Evolutionary conservation across 1,140 invertebrate genomes (phyloP).

Genomic region (Papilio glaucus): DNA sequence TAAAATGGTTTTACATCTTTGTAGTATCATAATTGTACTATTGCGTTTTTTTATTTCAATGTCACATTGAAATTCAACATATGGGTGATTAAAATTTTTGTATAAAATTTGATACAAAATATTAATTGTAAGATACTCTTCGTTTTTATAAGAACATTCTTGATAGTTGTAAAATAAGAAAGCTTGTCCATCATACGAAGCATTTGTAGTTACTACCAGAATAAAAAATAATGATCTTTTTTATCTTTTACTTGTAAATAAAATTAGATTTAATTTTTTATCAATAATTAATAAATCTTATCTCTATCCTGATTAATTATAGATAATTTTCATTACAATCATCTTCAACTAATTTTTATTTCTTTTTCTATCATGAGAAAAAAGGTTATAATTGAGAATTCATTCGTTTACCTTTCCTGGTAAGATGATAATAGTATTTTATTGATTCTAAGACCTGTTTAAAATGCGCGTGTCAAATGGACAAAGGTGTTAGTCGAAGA

Average conservation of each 20-base stretch:
- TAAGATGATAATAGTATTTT: no score
- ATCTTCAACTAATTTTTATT: background rate
- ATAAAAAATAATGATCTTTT: no score
- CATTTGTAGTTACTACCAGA: background rate
- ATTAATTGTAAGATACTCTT: background rate
- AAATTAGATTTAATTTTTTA: background rate
- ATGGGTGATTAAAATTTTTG: no score
- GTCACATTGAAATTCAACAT: no score
- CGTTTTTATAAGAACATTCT: background rate
- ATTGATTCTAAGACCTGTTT: no score
- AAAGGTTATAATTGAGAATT: background rate
- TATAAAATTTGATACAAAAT: no score
- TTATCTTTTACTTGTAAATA: background rate
- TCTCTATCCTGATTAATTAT: background rate
- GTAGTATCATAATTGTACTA: no score
- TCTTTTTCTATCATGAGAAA: background rate
- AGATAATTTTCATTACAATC: background rate
- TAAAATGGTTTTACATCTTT: no score
- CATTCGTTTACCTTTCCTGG: no score
- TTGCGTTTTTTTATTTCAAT: no score
- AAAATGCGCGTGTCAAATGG: no score
- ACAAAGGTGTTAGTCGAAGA: no score
- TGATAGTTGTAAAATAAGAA: slow-evolving; percentile 5
- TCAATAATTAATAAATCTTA: background rate
- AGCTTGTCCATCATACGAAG: background rate